These are phyloP conservation scores for Dipodomys merriami DNA, from an alignment of 2,113 vertebrate species.

Conservation along the genomic window DNA sequence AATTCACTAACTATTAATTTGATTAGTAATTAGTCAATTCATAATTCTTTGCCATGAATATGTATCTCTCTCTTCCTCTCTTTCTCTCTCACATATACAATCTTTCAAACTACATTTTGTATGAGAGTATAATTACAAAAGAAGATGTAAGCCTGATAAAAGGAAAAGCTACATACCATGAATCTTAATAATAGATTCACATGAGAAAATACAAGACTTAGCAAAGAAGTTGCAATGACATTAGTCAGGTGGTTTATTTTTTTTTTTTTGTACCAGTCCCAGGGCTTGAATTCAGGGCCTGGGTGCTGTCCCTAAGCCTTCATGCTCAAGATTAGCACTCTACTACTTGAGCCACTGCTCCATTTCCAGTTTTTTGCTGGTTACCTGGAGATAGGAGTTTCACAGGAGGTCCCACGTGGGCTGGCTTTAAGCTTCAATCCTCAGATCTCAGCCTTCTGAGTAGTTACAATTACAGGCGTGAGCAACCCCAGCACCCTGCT, in stretches of 20 bases:
- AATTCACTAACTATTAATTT: conserved; percentile 24
- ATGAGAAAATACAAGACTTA: neutral
- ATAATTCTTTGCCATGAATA: neutral
- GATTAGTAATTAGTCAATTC: conserved; percentile 46
- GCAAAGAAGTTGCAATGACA: neutral
- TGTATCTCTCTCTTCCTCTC: neutral
- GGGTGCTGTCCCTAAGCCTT: no score
- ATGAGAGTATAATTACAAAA: neutral
- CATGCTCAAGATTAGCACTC: no score
- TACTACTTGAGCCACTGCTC: no score
- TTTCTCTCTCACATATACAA: neutral
- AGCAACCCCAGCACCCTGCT: no score
- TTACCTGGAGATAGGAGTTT: no score
- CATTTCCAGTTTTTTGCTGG: no score
- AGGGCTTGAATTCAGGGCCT: no score
- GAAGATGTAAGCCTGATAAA: neutral
- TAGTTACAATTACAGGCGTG: no score
- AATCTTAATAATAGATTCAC: neutral
- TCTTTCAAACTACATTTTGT: neutral
- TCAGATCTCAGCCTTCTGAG: no score
- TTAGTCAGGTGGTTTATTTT: neutral
- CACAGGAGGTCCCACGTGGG: no score
- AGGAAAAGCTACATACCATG: neutral
- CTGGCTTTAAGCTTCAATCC: no score
- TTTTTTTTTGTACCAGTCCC: neutral